Conservation (phyloP, 2,888 invertebrate genomes). For the Drymonia ruficornis region DNA sequence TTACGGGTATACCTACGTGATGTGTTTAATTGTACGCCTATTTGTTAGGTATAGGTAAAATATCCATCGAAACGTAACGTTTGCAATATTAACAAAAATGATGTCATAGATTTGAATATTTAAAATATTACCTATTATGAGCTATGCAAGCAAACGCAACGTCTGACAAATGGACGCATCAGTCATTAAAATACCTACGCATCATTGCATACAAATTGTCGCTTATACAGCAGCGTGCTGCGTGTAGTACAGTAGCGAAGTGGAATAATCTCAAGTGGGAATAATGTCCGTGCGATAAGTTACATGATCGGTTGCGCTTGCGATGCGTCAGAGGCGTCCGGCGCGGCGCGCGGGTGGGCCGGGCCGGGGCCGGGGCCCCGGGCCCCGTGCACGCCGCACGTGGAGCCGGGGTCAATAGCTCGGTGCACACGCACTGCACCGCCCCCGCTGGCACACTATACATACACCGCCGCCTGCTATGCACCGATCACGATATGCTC, state of each 20-base stretch:
- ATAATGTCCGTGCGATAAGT: constrained; percentile 30
- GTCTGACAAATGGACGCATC: constrained; percentile 1
- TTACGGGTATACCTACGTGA: not conserved
- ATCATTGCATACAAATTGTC: not conserved
- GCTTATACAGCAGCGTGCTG: not conserved
- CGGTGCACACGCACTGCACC: constrained; percentile 34
- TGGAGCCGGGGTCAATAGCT: constrained; percentile 71
- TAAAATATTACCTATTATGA: constrained; percentile 17
- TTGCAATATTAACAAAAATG: constrained; percentile 26
- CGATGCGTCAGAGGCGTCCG: constrained; percentile 18
- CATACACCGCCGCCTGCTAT: not conserved
- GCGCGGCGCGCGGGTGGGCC: constrained; percentile 16
- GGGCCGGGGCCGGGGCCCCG: constrained; percentile 18
- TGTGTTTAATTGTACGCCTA: not conserved
- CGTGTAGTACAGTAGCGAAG: constrained; percentile 8
- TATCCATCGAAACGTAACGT: not conserved
- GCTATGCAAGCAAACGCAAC: not conserved
- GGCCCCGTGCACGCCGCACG: constrained; percentile 52
- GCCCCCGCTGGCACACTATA: constrained; percentile 22
- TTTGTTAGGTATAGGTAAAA: not conserved
- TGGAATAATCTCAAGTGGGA: constrained; percentile 13
- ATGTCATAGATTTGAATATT: constrained; percentile 31
- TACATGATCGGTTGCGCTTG: constrained; percentile 23
- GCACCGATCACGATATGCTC: not conserved
- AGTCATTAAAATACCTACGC: not conserved